Evolutionary conservation across 2,888 invertebrate genomes (phyloP).

Genomic region (Phalangium opilio): DNA sequence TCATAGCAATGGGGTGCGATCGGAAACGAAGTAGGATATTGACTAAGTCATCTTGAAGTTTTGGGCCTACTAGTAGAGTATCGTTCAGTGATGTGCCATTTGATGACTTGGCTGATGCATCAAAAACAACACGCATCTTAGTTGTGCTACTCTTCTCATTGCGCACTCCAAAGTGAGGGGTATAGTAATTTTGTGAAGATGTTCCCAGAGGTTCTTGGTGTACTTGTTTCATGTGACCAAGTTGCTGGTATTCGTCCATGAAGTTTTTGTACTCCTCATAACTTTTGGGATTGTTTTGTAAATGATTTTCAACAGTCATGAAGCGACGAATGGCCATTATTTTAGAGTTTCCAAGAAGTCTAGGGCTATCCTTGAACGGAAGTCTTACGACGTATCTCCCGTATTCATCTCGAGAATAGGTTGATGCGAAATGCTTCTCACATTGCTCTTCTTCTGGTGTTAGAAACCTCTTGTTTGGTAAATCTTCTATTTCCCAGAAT

Average conservation of each 20-base stretch:
- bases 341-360: background rate
- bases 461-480: conserved; percentile 1
- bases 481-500: too few species aligned
- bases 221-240: background rate
- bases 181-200: too few species aligned
- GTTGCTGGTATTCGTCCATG: background rate
- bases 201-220: too few species aligned
- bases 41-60: conserved; percentile 25
- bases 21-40: conserved; percentile 25
- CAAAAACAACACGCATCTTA: conserved; percentile 1
- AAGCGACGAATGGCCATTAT: background rate
- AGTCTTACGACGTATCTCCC: background rate
- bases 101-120: conserved; percentile 3
- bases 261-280: background rate
- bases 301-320: background rate
- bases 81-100: conserved; percentile 26
- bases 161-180: conserved; percentile 1
- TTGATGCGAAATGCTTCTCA: conserved; percentile 36
- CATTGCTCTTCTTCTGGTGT: conserved; percentile 18
- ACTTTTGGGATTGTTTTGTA: background rate
- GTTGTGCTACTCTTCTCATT: conserved; percentile 1
- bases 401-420: conserved; percentile 31
- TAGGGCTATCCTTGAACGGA: background rate
- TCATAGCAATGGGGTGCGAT: conserved; percentile 22
- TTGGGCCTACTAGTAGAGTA: conserved; percentile 24